Base-by-base conservation (phyloP, 1,140 invertebrate species). In the Pachypeltis micranthus region DNA sequence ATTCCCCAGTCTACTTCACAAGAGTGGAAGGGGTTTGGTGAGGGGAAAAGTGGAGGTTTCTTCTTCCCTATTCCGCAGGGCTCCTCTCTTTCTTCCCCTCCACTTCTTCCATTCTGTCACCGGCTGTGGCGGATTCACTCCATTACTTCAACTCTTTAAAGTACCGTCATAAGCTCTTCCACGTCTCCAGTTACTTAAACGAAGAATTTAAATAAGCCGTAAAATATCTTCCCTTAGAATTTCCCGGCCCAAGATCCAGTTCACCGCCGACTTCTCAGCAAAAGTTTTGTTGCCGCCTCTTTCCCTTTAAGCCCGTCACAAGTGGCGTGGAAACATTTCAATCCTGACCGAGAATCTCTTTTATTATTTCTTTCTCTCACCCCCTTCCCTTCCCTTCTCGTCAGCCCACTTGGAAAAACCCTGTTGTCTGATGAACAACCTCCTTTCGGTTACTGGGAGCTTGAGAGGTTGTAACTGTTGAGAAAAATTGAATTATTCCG, bases 91-190 rank as follows among this genome's bases (percentile, higher is more conserved):
- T 21, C 19, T 4, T 21, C 47, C 47, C 19, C 47, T 21, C 12
- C 47, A 10, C 47, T 16, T 51, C 47, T 51, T n/a, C 47, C 47
- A 16, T 14, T 39, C 47, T 51, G 47, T 51, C 47, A 51, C 47
- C 47, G 47, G 47, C 47, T 51, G 47, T 21, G 47, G 47, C 47
- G 47, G 47, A 51, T 51, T 51, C 47, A 51, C 47, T 51, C 47
- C 47, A 51, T 51, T 51, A 51, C 47, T 51, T 21, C 47, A 51
- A 51, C 47, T 51, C 47, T 51, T 51, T 51, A 51, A 51, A 51
- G 47, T 51, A 51, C 47, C 47, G 47, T 51, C 47, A 51, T 51
- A 51, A 51, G 47, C 47, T 21, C 21, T 51, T 51, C 47, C 47
- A 51, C 47, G 31, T 51, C 19, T 21, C 21, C 47, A 51, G 47